phyloP scores from a whole-genome alignment of 2,113 vertebrate species.

The Phoenicopterus ruber region DNA sequence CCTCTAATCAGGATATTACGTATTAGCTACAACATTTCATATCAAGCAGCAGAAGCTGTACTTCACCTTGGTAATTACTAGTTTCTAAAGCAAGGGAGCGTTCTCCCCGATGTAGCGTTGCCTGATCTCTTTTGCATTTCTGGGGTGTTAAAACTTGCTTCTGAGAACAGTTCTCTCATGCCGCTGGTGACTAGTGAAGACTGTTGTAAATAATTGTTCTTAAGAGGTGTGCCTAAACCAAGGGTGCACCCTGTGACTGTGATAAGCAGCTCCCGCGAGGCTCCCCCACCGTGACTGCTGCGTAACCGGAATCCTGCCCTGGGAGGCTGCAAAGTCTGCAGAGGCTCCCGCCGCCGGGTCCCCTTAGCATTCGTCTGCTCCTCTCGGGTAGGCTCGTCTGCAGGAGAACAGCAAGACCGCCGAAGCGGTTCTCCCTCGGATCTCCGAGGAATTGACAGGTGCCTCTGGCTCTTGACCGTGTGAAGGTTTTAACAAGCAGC shows the following conservation, averaged over 20 bases:
- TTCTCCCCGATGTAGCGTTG: not conserved
- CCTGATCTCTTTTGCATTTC: not conserved
- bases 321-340: not conserved
- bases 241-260: not conserved
- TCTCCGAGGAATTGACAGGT: accelerated
- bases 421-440: not conserved
- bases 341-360: not conserved
- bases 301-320: not conserved
- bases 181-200: not conserved
- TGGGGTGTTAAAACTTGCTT: not conserved
- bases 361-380: not conserved
- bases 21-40: not conserved
- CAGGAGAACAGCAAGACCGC: accelerated
- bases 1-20: not conserved
- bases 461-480: accelerated
- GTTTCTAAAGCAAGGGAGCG: not conserved
- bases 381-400: not conserved
- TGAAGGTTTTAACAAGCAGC: not conserved
- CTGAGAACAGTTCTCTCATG: not conserved
- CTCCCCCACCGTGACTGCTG: accelerated
- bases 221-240: not conserved
- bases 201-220: not conserved
- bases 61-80: not conserved
- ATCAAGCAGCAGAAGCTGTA: not conserved
- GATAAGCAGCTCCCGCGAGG: not conserved